Base-by-base conservation (phyloP, 53 echinoderm and acorn worm species). In the Paracentrotus lividus region DNA sequence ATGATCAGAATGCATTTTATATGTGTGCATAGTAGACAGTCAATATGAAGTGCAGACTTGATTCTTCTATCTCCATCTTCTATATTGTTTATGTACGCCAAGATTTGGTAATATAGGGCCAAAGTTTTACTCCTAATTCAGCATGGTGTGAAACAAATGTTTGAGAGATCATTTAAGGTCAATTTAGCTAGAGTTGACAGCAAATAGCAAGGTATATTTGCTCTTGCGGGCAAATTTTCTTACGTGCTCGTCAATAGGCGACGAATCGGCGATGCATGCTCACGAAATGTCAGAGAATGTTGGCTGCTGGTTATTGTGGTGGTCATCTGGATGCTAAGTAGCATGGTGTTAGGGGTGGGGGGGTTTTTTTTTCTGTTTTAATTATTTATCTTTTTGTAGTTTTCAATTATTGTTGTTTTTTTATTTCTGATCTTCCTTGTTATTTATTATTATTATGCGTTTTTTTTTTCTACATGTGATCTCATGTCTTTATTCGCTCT, bases 141-240 rank as follows among this genome's bases (percentile, higher is more conserved):
- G 54, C 54, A 34, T 38, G 57, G 87, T 54, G 3, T 10, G 3
- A 81, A 81, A 49, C 52, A 56, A 57, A 54, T 57, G 57, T 49
- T 24, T 21, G 57, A 55, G 26, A 15, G 33, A n/a, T 8, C 32
- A 54, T 87, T 43, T 43, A 89, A 89, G 66, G 89, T 43, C 89
- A 89, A 45, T 18, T n/a, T 55, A 89, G 89, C 89, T n/a, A 89
- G 89, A 89, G 89, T 58, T 58, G 89, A 42, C 60, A 89, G 43
- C 89, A 89, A 89, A 89, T 89, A 59, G 64, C 66, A 59, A 40
- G 89, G 60, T 89, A 61, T 89, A 45, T 81, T 21, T n/a, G 26
- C n/a, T 81, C 81, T 47, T 81, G 21, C 38, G 47, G 44, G 81
- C 47, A 47, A 81, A 81, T 81, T 81, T 81, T 81, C 15, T n/a